phyloP scores from a whole-genome alignment of 2,797 vertebrate genomes.

The Neopelma chrysocephalum region DNA sequence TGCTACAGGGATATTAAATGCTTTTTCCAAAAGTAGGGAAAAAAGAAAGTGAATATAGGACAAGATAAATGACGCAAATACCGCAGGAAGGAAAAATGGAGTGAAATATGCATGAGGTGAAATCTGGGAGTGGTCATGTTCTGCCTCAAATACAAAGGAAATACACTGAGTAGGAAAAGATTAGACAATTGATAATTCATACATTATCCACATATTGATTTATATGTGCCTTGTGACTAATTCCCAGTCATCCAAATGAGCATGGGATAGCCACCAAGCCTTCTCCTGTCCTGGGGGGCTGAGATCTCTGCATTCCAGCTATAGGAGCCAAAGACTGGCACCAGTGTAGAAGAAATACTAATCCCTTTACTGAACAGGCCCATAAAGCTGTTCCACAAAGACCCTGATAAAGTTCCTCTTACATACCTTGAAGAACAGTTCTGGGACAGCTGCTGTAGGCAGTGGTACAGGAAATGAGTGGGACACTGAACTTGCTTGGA shows the following conservation, averaged over 20 bases:
- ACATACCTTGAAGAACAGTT: neutral
- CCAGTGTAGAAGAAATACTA: neutral
- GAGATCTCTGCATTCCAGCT: neutral
- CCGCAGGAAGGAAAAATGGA: slow-evolving; percentile 15
- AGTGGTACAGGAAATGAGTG: neutral
- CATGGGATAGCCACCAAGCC: neutral
- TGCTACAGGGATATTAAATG: slow-evolving; percentile 74
- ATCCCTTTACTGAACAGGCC: neutral
- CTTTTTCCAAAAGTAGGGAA: slow-evolving; percentile 67
- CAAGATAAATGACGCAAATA: slow-evolving; percentile 61
- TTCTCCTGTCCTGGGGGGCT: neutral
- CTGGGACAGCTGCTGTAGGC: neutral
- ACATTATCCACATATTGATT: neutral
- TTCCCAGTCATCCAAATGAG: neutral
- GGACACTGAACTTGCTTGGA: neutral
- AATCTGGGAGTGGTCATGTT: neutral
- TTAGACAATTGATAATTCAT: neutral
- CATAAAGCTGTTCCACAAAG: neutral
- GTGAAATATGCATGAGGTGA: neutral
- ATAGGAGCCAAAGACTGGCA: neutral
- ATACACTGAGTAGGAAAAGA: neutral
- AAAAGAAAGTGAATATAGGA: slow-evolving; percentile 55
- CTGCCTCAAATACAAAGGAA: neutral
- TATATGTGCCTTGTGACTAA: neutral
- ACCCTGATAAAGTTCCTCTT: neutral